Evolutionary conservation across 2,797 vertebrate genomes (phyloP).

Genomic region (Nannoperca obscura): DNA sequence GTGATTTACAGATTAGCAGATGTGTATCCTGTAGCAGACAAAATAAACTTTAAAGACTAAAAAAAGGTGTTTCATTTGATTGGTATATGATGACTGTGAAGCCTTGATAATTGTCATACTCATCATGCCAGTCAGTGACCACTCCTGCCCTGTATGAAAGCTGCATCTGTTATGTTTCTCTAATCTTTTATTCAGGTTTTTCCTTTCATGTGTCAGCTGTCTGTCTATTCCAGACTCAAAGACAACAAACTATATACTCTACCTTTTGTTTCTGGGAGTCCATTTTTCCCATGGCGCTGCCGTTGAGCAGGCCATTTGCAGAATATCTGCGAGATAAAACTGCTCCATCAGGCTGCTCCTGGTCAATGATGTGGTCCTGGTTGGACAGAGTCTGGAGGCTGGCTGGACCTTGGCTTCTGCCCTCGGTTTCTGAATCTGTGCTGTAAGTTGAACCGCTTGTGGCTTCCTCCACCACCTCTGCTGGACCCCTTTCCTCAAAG

Average conservation of each 20-base stretch:
- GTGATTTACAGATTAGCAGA: neutral
- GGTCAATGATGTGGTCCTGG: constrained; percentile 40
- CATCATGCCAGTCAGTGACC: neutral
- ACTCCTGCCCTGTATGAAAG: neutral
- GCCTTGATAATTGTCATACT: neutral
- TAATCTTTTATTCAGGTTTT: neutral
- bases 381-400: constrained; percentile 11
- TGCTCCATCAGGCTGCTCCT: constrained; percentile 74
- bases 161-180: neutral
- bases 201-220: constrained; percentile 1
- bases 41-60: neutral
- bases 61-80: neutral
- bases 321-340: constrained; percentile 61
- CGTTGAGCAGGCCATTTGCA: constrained; percentile 57
- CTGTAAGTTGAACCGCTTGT: constrained; percentile 66
- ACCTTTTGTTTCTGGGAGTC: constrained; percentile 74
- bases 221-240: constrained; percentile 2
- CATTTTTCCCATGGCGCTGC: constrained; percentile 41
- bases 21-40: neutral
- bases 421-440: constrained; percentile 78
- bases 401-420: constrained; percentile 38
- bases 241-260: constrained; percentile 5
- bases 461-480: constrained; percentile 55
- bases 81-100: neutral
- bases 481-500: constrained; percentile 56